A percentile compares a stretch with the other conserved stretches of the same genome.
These are phyloP conservation scores for Metridium senile DNA, from an alignment of 92 coral and sea anemone genomes.

Conservation along the genomic window DNA sequence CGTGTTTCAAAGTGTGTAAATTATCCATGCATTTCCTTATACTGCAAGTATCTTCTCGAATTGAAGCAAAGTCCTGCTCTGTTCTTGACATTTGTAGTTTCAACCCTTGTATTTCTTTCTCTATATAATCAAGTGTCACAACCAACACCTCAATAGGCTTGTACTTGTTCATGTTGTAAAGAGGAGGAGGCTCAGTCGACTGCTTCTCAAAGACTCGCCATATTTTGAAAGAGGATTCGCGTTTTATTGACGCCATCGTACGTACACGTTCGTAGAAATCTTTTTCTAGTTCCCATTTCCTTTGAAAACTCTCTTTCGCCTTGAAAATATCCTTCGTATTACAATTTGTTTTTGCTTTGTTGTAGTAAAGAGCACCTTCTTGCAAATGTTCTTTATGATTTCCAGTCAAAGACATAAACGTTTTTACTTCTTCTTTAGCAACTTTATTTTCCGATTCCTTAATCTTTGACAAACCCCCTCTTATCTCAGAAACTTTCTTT, in stretches of 20 bases:
- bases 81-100: slow-evolving; percentile 6
- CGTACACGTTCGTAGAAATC: slow-evolving; percentile 8
- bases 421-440: neutral
- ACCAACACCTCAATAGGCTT: slow-evolving; percentile 25
- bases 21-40: slow-evolving; percentile 3
- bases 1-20: neutral
- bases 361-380: neutral
- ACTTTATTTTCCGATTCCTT: neutral
- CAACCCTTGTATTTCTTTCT: slow-evolving; percentile 11
- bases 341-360: neutral
- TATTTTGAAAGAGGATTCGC: neutral
- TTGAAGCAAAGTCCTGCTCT: slow-evolving; percentile 14
- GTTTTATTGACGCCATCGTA: neutral
- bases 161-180: slow-evolving; percentile 13
- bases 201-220: neutral
- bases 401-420: neutral
- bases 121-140: slow-evolving; percentile 28
- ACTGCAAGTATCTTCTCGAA: slow-evolving; percentile 2
- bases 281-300: slow-evolving; percentile 4
- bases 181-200: slow-evolving; percentile 4
- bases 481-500: too few relatives aligned
- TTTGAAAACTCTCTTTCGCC: neutral
- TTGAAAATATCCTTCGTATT: neutral
- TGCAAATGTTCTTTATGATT: neutral
- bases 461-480: too few relatives aligned